Evolutionary conservation across 2,113 vertebrate species (phyloP).

Genomic region (Scomber japonicus): DNA sequence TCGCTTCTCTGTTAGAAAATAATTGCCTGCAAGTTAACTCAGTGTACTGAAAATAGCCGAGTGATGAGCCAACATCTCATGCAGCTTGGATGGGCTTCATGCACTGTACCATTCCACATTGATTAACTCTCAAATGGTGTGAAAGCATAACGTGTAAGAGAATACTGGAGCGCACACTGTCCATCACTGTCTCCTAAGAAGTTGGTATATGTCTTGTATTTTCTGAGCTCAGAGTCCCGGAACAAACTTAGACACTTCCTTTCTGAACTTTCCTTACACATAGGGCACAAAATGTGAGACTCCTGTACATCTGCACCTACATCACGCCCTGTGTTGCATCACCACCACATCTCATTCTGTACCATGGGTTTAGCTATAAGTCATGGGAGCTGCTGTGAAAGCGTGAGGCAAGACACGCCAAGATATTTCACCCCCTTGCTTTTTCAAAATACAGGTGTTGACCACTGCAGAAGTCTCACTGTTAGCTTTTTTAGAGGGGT

Average conservation of each 20-base stretch:
- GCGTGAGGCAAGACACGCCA: conserved; percentile 50
- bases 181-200: conserved; percentile 26
- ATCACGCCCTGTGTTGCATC: conserved; percentile 50
- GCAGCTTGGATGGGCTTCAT: conserved; percentile 54
- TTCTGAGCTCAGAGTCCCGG: neutral
- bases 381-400: conserved; percentile 17
- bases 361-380: conserved; percentile 39
- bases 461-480: conserved; percentile 13
- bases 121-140: conserved; percentile 67
- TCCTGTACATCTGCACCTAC: conserved; percentile 42
- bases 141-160: conserved; percentile 35
- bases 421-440: conserved; percentile 38
- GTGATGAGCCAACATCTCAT: conserved; percentile 59
- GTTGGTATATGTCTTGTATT: neutral
- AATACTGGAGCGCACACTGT: conserved; percentile 21
- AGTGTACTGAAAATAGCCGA: conserved; percentile 56
- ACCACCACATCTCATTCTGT: conserved; percentile 20
- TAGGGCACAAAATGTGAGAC: conserved; percentile 15
- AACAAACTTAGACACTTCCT: neutral
- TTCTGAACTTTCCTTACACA: conserved; percentile 1
- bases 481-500: neutral
- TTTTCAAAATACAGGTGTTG: conserved; percentile 50
- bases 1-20: conserved; percentile 38
- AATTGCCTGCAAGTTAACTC: conserved; percentile 46
- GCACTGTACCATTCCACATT: conserved; percentile 47